Evolutionary conservation across 2,888 invertebrate species (phyloP).

Genomic region (Phaedon cochleariae): DNA sequence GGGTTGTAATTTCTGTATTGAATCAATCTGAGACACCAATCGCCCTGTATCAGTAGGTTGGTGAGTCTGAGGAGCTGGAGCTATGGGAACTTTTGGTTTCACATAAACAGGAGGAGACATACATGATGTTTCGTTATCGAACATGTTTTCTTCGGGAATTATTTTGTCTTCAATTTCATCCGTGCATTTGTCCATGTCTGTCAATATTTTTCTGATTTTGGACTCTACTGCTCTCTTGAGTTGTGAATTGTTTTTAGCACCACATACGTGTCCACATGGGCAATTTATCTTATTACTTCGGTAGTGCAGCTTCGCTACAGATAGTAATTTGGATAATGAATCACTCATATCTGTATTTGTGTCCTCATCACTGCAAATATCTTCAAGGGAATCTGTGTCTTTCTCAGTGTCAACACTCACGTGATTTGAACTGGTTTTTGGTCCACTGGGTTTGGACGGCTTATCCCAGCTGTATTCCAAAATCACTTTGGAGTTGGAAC

Average conservation of each 20-base stretch:
- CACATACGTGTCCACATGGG: constrained; percentile 68
- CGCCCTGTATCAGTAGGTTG: constrained; percentile 5
- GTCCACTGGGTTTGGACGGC: constrained; percentile 63
- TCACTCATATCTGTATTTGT: constrained; percentile 49
- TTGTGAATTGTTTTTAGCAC: constrained; percentile 41
- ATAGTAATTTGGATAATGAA: constrained; percentile 66
- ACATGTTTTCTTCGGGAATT: constrained; percentile 28
- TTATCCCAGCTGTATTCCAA: constrained; percentile 83
- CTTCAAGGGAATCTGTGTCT: constrained; percentile 28
- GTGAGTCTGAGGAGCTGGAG: constrained; percentile 27
- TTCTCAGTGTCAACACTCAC: constrained; percentile 35
- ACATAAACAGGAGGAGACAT: constrained; percentile 31
- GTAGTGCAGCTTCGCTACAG: constrained; percentile 64
- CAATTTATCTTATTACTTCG: constrained; percentile 62
- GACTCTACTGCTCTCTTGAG: constrained; percentile 41
- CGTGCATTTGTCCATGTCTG: constrained; percentile 35
- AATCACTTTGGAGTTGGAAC: constrained; percentile 76
- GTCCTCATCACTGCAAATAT: background rate
- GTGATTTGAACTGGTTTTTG: constrained; percentile 7
- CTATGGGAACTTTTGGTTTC: constrained; percentile 33
- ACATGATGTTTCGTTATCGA: constrained; percentile 27
- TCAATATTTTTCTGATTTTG: constrained; percentile 39
- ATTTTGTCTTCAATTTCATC: constrained; percentile 35
- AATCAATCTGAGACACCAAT: constrained; percentile 46
- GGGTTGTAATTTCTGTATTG: constrained; percentile 57